Percentiles rank a stretch among this genome's conserved stretches.
phyloP scores from a whole-genome alignment of 1,140 invertebrate genomes.

The Musca vetustissima region DNA sequence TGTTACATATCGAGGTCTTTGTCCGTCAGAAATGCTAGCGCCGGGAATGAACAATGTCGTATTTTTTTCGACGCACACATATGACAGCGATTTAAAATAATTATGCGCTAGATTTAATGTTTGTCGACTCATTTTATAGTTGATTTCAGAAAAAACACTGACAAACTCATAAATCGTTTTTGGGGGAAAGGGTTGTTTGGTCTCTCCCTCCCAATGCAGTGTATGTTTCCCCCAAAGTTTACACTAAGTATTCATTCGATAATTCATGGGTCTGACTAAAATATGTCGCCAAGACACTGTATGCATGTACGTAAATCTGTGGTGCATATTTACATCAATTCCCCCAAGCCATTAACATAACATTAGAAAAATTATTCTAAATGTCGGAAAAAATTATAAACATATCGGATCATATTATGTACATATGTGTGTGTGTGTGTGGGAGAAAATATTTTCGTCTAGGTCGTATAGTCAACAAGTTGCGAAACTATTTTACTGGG shows the following conservation, averaged over 20 bases:
- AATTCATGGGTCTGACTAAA: neutral
- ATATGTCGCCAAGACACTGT: constrained; percentile 14
- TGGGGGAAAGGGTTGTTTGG: neutral
- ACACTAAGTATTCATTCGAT: neutral
- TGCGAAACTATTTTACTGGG: constrained; percentile 19
- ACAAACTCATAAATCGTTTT: neutral
- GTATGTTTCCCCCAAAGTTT: no score
- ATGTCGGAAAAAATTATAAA: constrained; percentile 12
- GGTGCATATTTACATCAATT: constrained; percentile 20
- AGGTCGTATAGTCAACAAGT: neutral
- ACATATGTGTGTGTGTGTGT: neutral
- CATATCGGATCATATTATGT: neutral
- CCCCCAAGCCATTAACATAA: neutral
- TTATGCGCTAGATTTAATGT: constrained; percentile 51
- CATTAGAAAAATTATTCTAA: constrained; percentile 2
- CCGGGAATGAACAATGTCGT: neutral
- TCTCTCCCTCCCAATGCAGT: neutral
- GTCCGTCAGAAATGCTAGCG: neutral
- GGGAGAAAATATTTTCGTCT: neutral
- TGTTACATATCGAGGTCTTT: constrained; percentile 7
- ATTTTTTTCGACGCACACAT: constrained; percentile 29
- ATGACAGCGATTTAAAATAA: constrained; percentile 49
- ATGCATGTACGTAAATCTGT: constrained; percentile 13
- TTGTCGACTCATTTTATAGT: constrained; percentile 18
- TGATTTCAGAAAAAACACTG: neutral